Base-by-base conservation (phyloP, 2,797 vertebrate species). In the Podarcis siculus region DNA sequence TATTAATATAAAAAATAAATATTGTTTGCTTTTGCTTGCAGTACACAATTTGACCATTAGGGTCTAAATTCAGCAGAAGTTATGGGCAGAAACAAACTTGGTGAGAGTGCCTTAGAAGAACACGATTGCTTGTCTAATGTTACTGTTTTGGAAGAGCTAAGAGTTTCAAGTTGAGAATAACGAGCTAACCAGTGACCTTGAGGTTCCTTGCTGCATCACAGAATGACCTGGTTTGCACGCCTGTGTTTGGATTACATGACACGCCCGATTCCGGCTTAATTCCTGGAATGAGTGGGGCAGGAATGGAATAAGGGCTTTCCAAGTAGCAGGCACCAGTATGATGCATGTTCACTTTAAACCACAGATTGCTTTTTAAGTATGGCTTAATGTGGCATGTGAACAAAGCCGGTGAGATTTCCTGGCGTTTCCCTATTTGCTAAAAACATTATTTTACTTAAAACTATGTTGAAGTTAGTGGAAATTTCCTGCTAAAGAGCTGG, bases 371-470 rank as follows among this genome's bases (percentile, higher is more conserved):
- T 64, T 55, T 8, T 23, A 64, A 64, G 21, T 64, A 64, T 64
- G 61, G 61, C 61, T 64, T 7, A 64, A 64, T 64, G 21, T 55
- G 49, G 49, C 61, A 1, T 64, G 61, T 6, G 21, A 64, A 64
- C 61, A 19, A 6, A 15, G 61, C 61, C 5, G 6, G 21, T 64
- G 5, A 64, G 4, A 64, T 64, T 64, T 64, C 6, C n/a, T 35
- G 55, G n/a, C 42, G 6, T 93, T 96, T 93, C 90, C 82, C 27
- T 1, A 83, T 23, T 49, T 79, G 77, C 89, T 95, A 88, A 92
- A 91, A 91, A 87, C 37, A 89, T 88, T 78, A 89, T 82, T 89
- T 88, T 17, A 32, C 86, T 84, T 91, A 83, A 89, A 88, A 86
- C 75, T 81, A 82, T 5, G 17, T 91, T 89, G 86, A 89, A 69